Evolutionary conservation across 2,797 vertebrate genomes (phyloP), one percentile per base, ranked within the genome.

Genomic region (Notoglanidium macrostoma): DNA sequence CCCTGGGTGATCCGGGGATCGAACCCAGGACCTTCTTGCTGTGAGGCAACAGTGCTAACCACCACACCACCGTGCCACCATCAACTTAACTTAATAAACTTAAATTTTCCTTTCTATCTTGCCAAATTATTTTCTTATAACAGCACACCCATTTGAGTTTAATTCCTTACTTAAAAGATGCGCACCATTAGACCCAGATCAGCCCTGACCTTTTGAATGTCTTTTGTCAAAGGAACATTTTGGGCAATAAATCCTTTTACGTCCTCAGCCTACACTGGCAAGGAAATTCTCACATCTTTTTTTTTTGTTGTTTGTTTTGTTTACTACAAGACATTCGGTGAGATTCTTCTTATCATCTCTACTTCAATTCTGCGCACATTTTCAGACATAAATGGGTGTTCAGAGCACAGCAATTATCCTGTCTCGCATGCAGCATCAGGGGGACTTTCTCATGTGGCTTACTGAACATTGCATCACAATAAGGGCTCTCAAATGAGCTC

Each of bases 351-450:
- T 65, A 76, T 82, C 81, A 57, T 82, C 76, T 32, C 54, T 63
- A 51, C 73, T 81, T 85, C 35, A 44, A 88, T 88, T 88, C 89
- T 21, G 54, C 88, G 55, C 86, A 84, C 86, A 74, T 87, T 83
- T 89, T 49, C 76, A 81, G 68, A 72, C 87, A 84, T 87, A 89
- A 89, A 89, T 85, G 79, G 85, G 77, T 70, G 86, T 84, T 91
- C 85, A 91, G 81, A 87, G 73, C 35, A 14, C 26, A 49, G 67
- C 90, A 88, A 88, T 91, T 89, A 91, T 87, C 86, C 78, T 84
- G 86, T 86, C 70, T 55, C 10, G 7, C 85, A 79, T 46, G 73
- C 54, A 32, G 79, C 82, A 84, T 68, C 85, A 87, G 44, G 63
- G 61, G 87, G 72, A 55, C 46, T 26, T 85, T 80, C 76, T 81